Evolutionary conservation across 2,797 vertebrate species (phyloP).

Genomic region (Kryptopterus vitreolus): DNA sequence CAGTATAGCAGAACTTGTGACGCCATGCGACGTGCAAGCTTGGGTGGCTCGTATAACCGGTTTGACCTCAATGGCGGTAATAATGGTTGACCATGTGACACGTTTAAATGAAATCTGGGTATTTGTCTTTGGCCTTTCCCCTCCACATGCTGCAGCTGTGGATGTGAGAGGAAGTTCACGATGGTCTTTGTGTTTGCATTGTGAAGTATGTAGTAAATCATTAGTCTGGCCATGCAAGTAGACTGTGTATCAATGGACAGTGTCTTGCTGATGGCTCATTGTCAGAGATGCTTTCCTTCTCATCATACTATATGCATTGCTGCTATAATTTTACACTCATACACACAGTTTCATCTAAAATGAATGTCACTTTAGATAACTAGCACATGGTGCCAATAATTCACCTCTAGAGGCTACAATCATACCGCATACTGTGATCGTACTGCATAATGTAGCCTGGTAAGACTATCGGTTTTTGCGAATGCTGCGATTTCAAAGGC

Average conservation of each 20-base stretch:
- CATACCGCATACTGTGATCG: too few species aligned
- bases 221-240: not conserved
- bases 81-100: not conserved
- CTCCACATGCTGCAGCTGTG: not conserved
- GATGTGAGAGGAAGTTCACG: not conserved
- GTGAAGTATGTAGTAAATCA: not conserved
- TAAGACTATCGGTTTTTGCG: too few species aligned
- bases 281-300: too few species aligned
- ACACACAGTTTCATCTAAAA: too few species aligned
- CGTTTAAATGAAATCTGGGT: not conserved
- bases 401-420: too few species aligned
- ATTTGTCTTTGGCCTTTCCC: too few species aligned
- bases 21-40: not conserved
- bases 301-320: too few species aligned
- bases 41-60: conserved; percentile 1
- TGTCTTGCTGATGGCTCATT: too few species aligned
- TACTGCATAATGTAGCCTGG: too few species aligned
- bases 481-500: not conserved
- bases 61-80: not conserved
- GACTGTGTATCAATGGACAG: not conserved
- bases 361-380: too few species aligned
- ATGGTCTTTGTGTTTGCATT: not conserved
- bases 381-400: too few species aligned
- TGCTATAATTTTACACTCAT: too few species aligned
- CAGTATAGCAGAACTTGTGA: not conserved